phyloP scores from a whole-genome alignment of 2,888 invertebrate genomes.

The Lamellibrachia columna region DNA sequence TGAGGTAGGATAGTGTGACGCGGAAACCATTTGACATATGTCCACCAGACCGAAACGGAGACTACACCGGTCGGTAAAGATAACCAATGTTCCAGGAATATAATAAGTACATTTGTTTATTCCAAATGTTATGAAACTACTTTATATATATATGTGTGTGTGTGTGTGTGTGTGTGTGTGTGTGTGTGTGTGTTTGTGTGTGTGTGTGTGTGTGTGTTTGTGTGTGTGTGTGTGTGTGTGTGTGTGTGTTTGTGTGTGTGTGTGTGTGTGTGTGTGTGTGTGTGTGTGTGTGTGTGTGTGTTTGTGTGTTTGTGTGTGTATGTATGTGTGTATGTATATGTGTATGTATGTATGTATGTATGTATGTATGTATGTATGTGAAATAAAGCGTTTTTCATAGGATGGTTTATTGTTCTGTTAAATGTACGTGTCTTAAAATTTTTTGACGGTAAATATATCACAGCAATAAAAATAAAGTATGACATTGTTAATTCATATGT shows the following conservation, averaged over 20 bases:
- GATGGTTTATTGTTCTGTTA: no score
- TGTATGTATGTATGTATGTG: not conserved
- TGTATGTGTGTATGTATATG: not conserved
- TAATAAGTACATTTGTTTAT: not conserved
- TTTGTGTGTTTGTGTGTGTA: not conserved
- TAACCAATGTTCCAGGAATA: not conserved
- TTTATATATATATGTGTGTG: no score
- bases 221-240: not conserved
- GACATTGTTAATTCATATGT: no score
- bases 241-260: not conserved
- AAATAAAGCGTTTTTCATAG: no score
- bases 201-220: not conserved
- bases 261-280: not conserved
- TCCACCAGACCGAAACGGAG: not conserved
- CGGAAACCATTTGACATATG: not conserved
- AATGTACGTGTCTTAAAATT: no score
- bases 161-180: not conserved
- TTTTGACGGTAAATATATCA: no score
- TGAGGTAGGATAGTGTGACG: not conserved
- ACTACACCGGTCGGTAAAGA: not conserved
- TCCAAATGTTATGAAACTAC: no score
- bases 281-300: not conserved
- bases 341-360: not conserved
- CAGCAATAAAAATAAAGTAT: no score
- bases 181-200: not conserved